Percentiles rank a stretch among this genome's conserved stretches.
Conservation (phyloP, 2,113 vertebrate species). For the Plotosus lineatus region DNA sequence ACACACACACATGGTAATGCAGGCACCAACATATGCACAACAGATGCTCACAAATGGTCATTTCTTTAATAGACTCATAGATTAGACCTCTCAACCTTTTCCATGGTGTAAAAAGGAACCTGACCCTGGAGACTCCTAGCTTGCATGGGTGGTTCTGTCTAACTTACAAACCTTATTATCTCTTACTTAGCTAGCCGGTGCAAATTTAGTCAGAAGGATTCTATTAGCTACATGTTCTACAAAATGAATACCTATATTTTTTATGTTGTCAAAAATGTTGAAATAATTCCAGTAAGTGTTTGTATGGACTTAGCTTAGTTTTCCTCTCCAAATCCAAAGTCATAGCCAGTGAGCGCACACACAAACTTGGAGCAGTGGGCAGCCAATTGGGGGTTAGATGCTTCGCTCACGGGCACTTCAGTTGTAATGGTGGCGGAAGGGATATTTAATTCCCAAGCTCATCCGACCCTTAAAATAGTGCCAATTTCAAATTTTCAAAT, state of each 20-base stretch:
- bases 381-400: no score
- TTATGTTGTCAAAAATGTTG: background rate
- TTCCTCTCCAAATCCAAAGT: no score
- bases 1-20: conserved; percentile 18
- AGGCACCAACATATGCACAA: conserved; percentile 14
- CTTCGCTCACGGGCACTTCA: no score
- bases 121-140: background rate
- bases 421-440: no score
- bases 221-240: background rate
- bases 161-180: background rate
- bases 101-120: no score
- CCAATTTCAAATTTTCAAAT: no score
- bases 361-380: no score
- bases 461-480: no score
- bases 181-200: background rate
- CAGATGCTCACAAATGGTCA: background rate
- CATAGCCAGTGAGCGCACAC: no score
- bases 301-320: no score
- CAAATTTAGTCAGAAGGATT: background rate
- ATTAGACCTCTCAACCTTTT: background rate
- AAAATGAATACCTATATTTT: background rate
- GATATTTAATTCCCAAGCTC: no score
- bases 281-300: background rate
- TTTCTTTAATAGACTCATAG: background rate
- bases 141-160: background rate